Percentiles rank a stretch among this genome's conserved stretches.
phyloP scores from a whole-genome alignment of 1,140 invertebrate species.

The Papilio glaucus region DNA sequence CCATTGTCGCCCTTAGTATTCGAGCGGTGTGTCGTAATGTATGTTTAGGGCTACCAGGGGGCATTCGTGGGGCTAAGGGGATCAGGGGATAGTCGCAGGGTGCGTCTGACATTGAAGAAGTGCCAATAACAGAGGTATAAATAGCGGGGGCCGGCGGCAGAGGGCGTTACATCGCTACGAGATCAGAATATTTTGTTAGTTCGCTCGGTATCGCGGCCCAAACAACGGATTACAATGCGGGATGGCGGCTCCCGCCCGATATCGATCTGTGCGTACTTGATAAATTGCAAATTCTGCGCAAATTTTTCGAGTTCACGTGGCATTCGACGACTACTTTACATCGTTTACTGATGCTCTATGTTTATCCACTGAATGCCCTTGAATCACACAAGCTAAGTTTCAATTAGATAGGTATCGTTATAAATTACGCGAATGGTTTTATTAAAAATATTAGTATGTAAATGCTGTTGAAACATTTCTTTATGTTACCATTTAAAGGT shows the following conservation, averaged over 20 bases:
- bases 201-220: constrained; percentile 62
- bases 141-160: constrained; percentile 73
- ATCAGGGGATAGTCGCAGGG: constrained; percentile 77
- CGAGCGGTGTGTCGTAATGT: constrained; percentile 72
- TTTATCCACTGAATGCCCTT: not conserved
- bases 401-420: not conserved
- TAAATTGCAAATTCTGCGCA: constrained; percentile 59
- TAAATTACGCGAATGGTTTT: not conserved
- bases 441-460: not conserved
- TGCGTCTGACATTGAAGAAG: constrained; percentile 84
- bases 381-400: not conserved
- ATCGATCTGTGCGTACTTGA: constrained; percentile 61
- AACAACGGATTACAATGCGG: constrained; percentile 81
- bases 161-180: constrained; percentile 80
- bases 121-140: constrained; percentile 84
- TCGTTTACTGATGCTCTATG: constrained; percentile 36
- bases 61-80: constrained; percentile 62
- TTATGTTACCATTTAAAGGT: constrained; percentile 45
- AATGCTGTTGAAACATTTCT: not conserved
- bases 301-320: constrained; percentile 62
- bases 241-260: constrained; percentile 62
- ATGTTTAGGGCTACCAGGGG: constrained; percentile 61
- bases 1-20: constrained; percentile 63
- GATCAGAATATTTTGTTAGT: constrained; percentile 81
- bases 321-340: constrained; percentile 44